These are phyloP conservation scores for Rafetus swinhoei DNA, from an alignment of 2,113 vertebrate species.

Conservation along the genomic window DNA sequence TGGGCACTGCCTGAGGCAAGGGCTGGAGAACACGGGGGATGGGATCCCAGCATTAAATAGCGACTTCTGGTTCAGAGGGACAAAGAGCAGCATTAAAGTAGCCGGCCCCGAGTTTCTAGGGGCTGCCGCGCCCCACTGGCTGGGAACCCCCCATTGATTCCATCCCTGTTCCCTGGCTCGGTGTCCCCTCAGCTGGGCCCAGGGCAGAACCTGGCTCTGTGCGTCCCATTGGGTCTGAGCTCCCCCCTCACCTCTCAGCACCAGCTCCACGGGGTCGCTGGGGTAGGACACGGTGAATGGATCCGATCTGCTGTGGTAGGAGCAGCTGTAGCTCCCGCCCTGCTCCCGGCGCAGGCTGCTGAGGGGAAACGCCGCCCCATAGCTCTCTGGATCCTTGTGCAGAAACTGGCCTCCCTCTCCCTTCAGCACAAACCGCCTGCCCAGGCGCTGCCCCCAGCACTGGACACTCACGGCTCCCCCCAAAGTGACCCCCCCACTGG, in stretches of 20 bases:
- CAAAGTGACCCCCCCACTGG: neutral
- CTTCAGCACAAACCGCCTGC: neutral
- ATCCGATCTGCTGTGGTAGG: neutral
- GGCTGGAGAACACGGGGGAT: too few species aligned
- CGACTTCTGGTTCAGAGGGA: too few species aligned
- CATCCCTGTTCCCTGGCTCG: fast-evolving
- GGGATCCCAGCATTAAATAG: too few species aligned
- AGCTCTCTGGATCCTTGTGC: too few species aligned
- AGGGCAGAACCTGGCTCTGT: neutral
- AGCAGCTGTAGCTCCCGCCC: too few species aligned
- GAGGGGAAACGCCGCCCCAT: too few species aligned
- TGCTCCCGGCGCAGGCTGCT: too few species aligned
- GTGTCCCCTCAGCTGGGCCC: neutral
- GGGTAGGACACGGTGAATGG: too few species aligned
- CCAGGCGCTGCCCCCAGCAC: neutral
- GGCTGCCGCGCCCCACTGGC: neutral
- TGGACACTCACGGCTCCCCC: neutral
- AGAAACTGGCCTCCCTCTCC: too few species aligned
- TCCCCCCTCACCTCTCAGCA: neutral
- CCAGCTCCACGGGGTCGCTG: neutral
- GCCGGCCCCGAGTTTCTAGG: neutral
- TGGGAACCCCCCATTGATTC: too few species aligned
- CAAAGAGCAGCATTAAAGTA: too few species aligned
- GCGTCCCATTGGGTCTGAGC: neutral
- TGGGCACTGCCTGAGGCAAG: too few species aligned